Evolutionary conservation across 2,888 invertebrate genomes (phyloP).

Genomic region (Ophion ellenae): DNA sequence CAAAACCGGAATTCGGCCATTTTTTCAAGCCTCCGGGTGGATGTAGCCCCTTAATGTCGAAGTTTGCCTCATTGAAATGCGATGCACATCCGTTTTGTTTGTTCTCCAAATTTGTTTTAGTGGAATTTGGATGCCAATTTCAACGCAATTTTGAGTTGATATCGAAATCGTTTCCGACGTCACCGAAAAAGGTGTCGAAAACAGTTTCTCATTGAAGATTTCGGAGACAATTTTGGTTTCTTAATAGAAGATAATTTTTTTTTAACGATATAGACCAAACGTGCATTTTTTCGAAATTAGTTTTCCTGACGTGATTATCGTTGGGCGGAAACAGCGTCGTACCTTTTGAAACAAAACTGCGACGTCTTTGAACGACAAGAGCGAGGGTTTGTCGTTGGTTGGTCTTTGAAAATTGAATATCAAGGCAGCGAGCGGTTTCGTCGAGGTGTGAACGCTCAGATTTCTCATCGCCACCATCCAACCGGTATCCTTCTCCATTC

Average conservation of each 20-base stretch:
- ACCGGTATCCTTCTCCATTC: conserved; percentile 87
- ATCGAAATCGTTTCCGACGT: neutral
- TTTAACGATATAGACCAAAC: neutral
- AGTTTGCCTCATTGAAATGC: no score
- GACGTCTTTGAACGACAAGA: conserved; percentile 91
- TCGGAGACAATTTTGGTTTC: neutral
- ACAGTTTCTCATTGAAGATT: neutral
- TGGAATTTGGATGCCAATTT: no score
- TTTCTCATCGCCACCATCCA: conserved; percentile 93
- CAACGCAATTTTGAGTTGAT: no score
- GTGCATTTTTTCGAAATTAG: neutral
- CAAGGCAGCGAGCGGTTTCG: conserved; percentile 91
- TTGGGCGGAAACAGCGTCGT: conserved; percentile 34
- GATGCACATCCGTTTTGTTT: no score
- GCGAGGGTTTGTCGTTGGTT: conserved; percentile 86
- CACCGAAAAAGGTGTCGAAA: no score
- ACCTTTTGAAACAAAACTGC: conserved; percentile 90
- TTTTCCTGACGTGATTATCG: neutral
- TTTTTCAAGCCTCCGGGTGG: no score
- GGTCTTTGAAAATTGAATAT: conserved; percentile 93
- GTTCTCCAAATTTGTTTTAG: no score
- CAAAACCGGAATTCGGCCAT: no score
- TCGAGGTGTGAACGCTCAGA: conserved; percentile 87
- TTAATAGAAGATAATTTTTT: no score
- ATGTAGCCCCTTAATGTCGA: no score